Conservation (phyloP, 92 coral and sea anemone genomes). For the Epizoanthus stellaris region DNA sequence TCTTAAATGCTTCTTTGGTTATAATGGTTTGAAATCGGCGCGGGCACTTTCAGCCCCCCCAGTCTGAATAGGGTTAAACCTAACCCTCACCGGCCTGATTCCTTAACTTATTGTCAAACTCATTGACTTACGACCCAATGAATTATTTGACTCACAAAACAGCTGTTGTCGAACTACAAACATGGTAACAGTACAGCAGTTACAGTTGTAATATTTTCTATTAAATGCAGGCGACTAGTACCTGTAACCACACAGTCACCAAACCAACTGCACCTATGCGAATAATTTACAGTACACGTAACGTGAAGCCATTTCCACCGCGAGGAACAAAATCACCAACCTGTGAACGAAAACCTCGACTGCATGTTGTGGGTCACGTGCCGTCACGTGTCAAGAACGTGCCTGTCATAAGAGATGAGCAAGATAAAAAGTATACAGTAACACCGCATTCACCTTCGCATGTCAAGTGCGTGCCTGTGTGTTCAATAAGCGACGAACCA, state of each 20-base stretch:
- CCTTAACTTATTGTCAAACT: too few species aligned
- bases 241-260: neutral
- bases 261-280: neutral
- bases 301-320: conserved; percentile 16
- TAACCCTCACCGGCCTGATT: too few species aligned
- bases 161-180: too few species aligned
- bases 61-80: too few species aligned
- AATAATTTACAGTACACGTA: conserved; percentile 34
- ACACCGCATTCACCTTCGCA: neutral
- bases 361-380: neutral
- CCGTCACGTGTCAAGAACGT: conserved; percentile 1
- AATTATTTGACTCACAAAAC: too few species aligned
- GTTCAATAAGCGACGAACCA: neutral
- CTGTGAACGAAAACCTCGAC: conserved; percentile 6
- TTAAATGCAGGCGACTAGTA: neutral
- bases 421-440: neutral
- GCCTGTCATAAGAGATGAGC: too few species aligned
- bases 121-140: too few species aligned
- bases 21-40: too few species aligned
- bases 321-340: neutral
- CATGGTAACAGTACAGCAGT: too few species aligned
- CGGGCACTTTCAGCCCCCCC: too few species aligned
- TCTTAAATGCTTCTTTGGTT: too few species aligned
- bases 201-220: too few species aligned
- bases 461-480: neutral